Evolutionary conservation across 64 coral and sea anemone species (phyloP).

Genomic region (Actinia equina): DNA sequence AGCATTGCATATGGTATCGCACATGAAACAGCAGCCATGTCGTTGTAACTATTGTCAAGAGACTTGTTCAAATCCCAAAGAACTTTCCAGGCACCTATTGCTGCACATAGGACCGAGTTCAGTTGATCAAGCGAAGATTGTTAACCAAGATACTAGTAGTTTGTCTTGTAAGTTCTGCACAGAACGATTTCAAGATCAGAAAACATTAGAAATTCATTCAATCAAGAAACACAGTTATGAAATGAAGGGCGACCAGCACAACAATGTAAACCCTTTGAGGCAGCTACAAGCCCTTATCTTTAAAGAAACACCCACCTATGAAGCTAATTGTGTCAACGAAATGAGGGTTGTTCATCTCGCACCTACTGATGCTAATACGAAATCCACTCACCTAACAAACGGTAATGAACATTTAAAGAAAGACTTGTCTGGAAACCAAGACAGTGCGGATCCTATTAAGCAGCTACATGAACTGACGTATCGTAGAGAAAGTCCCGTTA

Average conservation of each 20-base stretch:
- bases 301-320: slow-evolving; percentile 25
- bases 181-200: not conserved
- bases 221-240: not conserved
- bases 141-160: not conserved
- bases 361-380: not conserved
- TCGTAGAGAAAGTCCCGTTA: not conserved
- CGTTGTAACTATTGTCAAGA: slow-evolving; percentile 24
- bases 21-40: not conserved
- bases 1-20: not conserved
- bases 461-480: slow-evolving; percentile 8
- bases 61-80: not conserved
- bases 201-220: slow-evolving; percentile 4
- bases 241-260: not conserved
- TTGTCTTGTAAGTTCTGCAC: not conserved
- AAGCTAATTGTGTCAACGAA: slow-evolving; percentile 11
- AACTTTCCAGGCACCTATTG: slow-evolving; percentile 4
- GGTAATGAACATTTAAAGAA: not conserved
- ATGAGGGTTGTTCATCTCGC: not conserved
- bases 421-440: not conserved
- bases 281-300: slow-evolving; percentile 24
- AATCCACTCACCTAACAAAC: not conserved
- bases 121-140: not conserved
- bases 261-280: not conserved
- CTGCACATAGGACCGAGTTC: not conserved
- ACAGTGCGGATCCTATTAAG: not conserved